These are phyloP conservation scores for Betta splendens DNA, from an alignment of 2,797 vertebrate species.

Conservation along the genomic window DNA sequence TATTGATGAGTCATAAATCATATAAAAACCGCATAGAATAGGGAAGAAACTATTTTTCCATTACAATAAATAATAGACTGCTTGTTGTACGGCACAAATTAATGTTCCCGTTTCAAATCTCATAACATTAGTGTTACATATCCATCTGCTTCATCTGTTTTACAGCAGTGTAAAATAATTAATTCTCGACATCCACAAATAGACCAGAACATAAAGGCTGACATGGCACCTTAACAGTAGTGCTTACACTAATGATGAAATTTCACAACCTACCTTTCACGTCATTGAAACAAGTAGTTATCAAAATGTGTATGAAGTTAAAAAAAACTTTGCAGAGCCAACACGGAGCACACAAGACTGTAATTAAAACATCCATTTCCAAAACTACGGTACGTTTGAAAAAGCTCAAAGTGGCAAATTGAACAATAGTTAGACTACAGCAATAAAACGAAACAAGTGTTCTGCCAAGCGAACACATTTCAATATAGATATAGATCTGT, in stretches of 20 bases:
- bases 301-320: neutral
- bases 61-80: too few relatives aligned
- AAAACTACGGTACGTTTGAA: too few relatives aligned
- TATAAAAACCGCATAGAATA: too few relatives aligned
- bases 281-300: neutral
- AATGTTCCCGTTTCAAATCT: neutral
- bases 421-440: neutral
- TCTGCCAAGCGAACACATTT: conserved; percentile 16
- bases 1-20: too few relatives aligned
- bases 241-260: neutral
- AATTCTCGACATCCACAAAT: neutral
- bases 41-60: too few relatives aligned
- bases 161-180: neutral
- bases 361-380: neutral
- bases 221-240: neutral
- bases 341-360: too few relatives aligned
- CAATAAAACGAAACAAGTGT: conserved; percentile 12
- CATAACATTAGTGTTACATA: neutral
- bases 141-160: neutral
- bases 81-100: neutral
- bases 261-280: too few relatives aligned
- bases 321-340: neutral
- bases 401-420: neutral
- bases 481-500: conserved; percentile 19
- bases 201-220: neutral